These are phyloP conservation scores for Scylla paramamosain DNA, from an alignment of 1,140 invertebrate genomes.

Conservation along the genomic window DNA sequence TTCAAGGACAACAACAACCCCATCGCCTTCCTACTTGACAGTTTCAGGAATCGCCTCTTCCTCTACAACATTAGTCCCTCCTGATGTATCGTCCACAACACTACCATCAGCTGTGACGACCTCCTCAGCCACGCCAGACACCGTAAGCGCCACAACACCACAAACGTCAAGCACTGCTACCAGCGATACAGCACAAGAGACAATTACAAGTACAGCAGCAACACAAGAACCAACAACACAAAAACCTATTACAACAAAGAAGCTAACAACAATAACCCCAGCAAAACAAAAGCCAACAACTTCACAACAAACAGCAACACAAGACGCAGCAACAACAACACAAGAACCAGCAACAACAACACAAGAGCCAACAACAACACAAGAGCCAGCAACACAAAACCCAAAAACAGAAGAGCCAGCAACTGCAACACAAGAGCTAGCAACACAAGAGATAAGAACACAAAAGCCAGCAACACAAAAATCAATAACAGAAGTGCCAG, in stretches of 20 bases:
- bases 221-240: no score
- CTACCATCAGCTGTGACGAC: background rate
- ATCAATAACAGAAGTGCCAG: no score
- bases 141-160: no score
- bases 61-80: background rate
- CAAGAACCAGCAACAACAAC: background rate
- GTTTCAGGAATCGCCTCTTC: background rate
- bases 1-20: background rate
- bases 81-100: background rate
- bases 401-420: background rate
- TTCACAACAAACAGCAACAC: no score
- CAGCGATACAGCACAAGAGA: no score
- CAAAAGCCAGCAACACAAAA: background rate
- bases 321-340: no score
- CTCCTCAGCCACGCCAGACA: background rate
- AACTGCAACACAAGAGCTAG: background rate
- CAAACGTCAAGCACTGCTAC: no score
- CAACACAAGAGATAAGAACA: background rate
- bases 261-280: no score
- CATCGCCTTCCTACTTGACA: background rate
- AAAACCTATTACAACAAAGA: no score
- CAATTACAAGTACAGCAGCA: no score
- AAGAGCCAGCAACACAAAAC: background rate
- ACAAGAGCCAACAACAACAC: background rate
- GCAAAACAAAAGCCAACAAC: no score